Base-by-base conservation (phyloP, 2,797 vertebrate genomes). In the Scleropages formosus region DNA sequence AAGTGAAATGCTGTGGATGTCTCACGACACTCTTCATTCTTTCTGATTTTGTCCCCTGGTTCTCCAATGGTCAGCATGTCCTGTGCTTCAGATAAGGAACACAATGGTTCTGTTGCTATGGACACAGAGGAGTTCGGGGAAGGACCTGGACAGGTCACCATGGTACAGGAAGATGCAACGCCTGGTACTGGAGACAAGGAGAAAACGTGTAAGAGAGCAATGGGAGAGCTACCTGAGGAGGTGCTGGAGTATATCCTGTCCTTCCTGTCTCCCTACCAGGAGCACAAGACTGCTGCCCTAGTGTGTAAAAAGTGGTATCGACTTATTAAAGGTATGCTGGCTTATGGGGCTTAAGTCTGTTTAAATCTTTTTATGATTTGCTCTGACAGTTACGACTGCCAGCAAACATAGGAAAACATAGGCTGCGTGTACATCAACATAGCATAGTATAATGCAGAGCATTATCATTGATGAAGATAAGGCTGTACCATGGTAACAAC, bases 251-350 rank as follows among this genome's bases (percentile, higher is more conserved):
- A 97, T 71, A 99, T 99, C 84, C 88, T 99, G 79, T 98, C 98
- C 75, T 99, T 99, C 85, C 95, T 99, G 0, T 99, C 97, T 0
- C 98, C 98, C 0, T 99, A 99, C 78, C 98, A 99, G 89, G 97
- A 99, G 86, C 98, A 99, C 89, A 99, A 99, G 86, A 99, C 94
- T 0, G 97, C 98, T 1, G 98, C 98, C 12, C 94, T 99, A 6
- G 98, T 99, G 74, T 99, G 97, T 86, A 98, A 98, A 83, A 96
- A 98, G 90, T 99, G 98, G 98, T 97, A 99, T 81, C 95, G 98
- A 72, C 96, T 99, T 58, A 99, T 99, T 88, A 99, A 99, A 96
- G 98, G 98, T 99, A 86, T 72, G 78, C 39, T n/a, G 39, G 18
- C 20, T 47, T 68, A 59, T 20, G 59, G 61, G 20, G 9, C 18